A percentile compares a stretch with the other conserved stretches of the same genome.
Conservation (phyloP, 2,888 invertebrate species). For the Chrysolina haemoptera region DNA sequence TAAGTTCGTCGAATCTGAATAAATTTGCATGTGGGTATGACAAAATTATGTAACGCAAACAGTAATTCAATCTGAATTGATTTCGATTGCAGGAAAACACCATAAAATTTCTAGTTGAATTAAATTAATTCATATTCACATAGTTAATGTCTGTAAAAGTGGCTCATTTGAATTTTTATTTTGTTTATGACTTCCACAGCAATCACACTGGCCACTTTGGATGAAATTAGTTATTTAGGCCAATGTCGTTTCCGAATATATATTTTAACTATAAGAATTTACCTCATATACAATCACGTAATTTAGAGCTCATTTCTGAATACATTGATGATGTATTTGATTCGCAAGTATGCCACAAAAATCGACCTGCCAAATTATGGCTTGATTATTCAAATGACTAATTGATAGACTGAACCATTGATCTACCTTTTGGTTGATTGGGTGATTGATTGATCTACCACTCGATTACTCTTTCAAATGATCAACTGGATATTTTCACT, state of each 20-base stretch:
- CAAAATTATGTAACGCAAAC: slow-evolving; percentile 29
- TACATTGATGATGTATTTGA: neutral
- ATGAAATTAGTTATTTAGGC: neutral
- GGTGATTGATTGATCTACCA: too few species aligned
- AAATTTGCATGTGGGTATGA: slow-evolving; percentile 33
- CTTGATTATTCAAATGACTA: too few species aligned
- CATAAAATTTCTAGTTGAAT: slow-evolving; percentile 12
- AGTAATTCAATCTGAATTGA: slow-evolving; percentile 16
- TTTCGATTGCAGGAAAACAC: slow-evolving; percentile 15
- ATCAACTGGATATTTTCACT: too few species aligned
- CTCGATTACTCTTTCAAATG: too few species aligned
- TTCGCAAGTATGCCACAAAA: too few species aligned
- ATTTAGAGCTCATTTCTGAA: neutral
- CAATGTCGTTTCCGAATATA: neutral
- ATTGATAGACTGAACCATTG: too few species aligned
- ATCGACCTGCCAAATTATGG: too few species aligned
- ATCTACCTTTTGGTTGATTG: too few species aligned
- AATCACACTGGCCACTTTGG: neutral
- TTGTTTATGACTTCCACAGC: neutral
- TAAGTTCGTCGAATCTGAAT: slow-evolving; percentile 31
- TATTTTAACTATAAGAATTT: neutral
- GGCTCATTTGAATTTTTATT: slow-evolving; percentile 16
- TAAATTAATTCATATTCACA: slow-evolving; percentile 20
- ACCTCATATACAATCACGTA: neutral
- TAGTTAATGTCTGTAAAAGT: slow-evolving; percentile 12